Evolutionary conservation across 1,140 invertebrate genomes (phyloP).

Genomic region (Caenorhabditis latens): DNA sequence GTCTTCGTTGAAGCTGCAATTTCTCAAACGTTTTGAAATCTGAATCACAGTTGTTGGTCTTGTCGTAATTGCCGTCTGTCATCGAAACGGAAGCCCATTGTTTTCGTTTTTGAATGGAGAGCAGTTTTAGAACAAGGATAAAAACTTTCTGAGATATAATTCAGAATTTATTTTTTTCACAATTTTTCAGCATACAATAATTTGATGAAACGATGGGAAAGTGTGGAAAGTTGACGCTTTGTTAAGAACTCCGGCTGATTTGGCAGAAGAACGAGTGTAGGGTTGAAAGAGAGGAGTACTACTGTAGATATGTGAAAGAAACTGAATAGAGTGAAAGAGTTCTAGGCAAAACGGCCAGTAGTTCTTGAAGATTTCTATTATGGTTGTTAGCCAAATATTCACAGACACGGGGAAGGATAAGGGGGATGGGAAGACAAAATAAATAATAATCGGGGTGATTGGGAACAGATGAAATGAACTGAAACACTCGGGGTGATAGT

Average conservation of each 20-base stretch:
- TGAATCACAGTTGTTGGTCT: slow-evolving; percentile 33
- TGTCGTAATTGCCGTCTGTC: slow-evolving; percentile 27
- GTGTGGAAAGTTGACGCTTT: slow-evolving; percentile 19
- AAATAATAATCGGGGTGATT: neutral
- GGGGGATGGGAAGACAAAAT: neutral
- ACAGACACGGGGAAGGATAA: slow-evolving; percentile 43
- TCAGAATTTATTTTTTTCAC: slow-evolving; percentile 27
- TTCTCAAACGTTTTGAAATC: slow-evolving; percentile 88
- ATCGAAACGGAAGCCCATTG: neutral
- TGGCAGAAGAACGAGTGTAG: slow-evolving; percentile 24
- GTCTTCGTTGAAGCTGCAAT: slow-evolving; percentile 79
- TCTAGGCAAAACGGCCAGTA: slow-evolving; percentile 26
- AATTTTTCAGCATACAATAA: slow-evolving; percentile 49
- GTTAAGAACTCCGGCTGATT: slow-evolving; percentile 41
- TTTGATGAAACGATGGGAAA: neutral
- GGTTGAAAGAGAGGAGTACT: neutral
- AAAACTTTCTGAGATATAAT: neutral
- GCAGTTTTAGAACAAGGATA: too few relatives aligned
- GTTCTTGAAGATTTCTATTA: slow-evolving; percentile 6
- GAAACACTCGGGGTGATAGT: slow-evolving; percentile 31
- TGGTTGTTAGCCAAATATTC: slow-evolving; percentile 30
- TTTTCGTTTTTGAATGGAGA: slow-evolving; percentile 21
- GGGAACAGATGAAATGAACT: neutral
- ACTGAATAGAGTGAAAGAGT: neutral
- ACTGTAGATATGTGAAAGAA: slow-evolving; percentile 8